These are phyloP conservation scores for Diplodus puntazzo DNA, from an alignment of 2,797 vertebrate species.

Conservation along the genomic window DNA sequence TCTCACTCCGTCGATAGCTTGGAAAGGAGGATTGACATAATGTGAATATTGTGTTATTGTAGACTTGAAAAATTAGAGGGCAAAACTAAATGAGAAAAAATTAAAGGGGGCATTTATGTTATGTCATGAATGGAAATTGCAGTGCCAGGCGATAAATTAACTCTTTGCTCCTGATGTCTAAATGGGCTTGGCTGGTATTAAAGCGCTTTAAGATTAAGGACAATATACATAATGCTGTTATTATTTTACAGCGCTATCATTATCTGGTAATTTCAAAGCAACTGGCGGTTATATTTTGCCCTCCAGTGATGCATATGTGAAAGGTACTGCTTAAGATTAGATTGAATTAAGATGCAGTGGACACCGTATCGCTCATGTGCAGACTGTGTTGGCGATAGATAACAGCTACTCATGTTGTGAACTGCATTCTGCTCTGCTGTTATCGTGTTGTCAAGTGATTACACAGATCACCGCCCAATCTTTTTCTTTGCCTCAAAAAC, in stretches of 20 bases:
- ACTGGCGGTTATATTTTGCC: neutral
- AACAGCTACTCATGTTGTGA: slow-evolving; percentile 19
- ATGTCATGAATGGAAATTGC: neutral
- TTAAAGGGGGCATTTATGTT: neutral
- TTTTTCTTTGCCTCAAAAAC: slow-evolving; percentile 25
- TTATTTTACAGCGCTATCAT: slow-evolving; percentile 22
- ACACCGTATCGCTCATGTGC: slow-evolving; percentile 16
- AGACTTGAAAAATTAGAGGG: neutral
- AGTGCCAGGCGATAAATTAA: neutral
- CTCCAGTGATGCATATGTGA: slow-evolving; percentile 8
- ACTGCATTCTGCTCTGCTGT: slow-evolving; percentile 8
- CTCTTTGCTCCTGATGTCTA: neutral
- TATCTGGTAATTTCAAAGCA: slow-evolving; percentile 25
- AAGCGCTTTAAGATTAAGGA: neutral
- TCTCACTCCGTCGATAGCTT: neutral
- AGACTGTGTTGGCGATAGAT: slow-evolving; percentile 19
- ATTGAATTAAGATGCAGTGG: slow-evolving; percentile 42
- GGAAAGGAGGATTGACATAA: neutral
- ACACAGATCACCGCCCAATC: slow-evolving; percentile 20
- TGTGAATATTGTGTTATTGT: neutral
- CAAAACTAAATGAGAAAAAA: neutral
- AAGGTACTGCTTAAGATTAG: slow-evolving; percentile 13
- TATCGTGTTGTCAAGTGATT: slow-evolving; percentile 24
- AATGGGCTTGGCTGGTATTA: neutral
- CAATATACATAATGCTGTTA: slow-evolving; percentile 1